These are phyloP conservation scores for Drosophila busckii DNA, from an alignment of 1,140 invertebrate species.

Conservation along the genomic window DNA sequence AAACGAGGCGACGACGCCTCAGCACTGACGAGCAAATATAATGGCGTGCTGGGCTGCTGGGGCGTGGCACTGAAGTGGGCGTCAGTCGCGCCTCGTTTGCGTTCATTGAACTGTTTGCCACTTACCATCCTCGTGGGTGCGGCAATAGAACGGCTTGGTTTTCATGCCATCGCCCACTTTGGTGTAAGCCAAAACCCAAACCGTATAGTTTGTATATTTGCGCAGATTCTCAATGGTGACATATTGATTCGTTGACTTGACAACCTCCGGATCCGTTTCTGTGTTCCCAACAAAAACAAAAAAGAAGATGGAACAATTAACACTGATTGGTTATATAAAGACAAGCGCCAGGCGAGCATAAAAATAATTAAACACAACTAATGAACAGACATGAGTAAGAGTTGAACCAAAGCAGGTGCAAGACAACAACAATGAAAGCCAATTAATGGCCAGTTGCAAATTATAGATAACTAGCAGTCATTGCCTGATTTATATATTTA, in stretches of 20 bases:
- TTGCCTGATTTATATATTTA: too few species aligned
- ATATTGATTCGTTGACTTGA: slow-evolving; percentile 79
- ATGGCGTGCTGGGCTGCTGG: neutral
- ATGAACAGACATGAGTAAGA: neutral
- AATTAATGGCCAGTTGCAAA: too few species aligned
- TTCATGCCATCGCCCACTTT: slow-evolving; percentile 92
- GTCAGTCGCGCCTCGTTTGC: slow-evolving; percentile 54
- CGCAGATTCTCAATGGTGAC: slow-evolving; percentile 79
- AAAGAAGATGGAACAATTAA: slow-evolving; percentile 48
- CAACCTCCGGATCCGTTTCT: slow-evolving; percentile 78
- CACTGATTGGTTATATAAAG: slow-evolving; percentile 61
- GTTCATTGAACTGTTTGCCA: slow-evolving; percentile 69
- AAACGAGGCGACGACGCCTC: slow-evolving; percentile 39
- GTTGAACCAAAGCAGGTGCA: too few species aligned
- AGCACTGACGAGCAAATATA: slow-evolving; percentile 9
- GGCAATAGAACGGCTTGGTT: slow-evolving; percentile 90
- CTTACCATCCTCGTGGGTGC: slow-evolving; percentile 94
- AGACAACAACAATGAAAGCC: too few species aligned
- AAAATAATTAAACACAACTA: slow-evolving; percentile 47
- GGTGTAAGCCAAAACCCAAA: slow-evolving; percentile 92
- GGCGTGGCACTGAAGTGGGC: neutral
- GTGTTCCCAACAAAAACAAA: slow-evolving; percentile 1
- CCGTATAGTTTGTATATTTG: slow-evolving; percentile 96
- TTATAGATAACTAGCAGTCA: too few species aligned
- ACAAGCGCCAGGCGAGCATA: slow-evolving; percentile 13